phyloP scores from a whole-genome alignment of 2,888 invertebrate species.

The Agonopterix heracliana region DNA sequence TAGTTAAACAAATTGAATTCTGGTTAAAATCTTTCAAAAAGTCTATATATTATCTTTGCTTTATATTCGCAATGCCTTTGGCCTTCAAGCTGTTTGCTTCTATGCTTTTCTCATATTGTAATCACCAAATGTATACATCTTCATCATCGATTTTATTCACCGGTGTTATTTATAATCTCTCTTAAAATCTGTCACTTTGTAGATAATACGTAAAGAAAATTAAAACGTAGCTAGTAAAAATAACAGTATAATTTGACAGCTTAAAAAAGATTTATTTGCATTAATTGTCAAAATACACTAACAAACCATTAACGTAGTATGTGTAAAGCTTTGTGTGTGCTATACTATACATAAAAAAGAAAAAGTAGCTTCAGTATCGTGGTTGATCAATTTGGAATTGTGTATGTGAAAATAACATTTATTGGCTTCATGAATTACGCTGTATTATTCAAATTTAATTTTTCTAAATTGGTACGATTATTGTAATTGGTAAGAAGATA shows the following conservation, averaged over 20 bases:
- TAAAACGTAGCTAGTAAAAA: not conserved
- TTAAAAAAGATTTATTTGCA: slow-evolving; percentile 30
- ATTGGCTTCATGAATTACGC: slow-evolving; percentile 53
- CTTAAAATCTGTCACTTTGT: slow-evolving; percentile 1
- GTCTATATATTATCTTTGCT: slow-evolving; percentile 19
- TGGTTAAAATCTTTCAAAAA: not conserved
- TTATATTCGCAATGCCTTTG: slow-evolving; percentile 43
- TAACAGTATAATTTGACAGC: slow-evolving; percentile 2
- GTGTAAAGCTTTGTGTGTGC: slow-evolving; percentile 62
- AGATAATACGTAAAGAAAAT: not conserved
- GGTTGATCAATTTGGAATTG: slow-evolving; percentile 73
- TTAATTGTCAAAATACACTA: slow-evolving; percentile 65
- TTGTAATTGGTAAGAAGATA: not conserved
- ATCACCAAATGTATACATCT: slow-evolving; percentile 19
- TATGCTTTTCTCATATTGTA: slow-evolving; percentile 63
- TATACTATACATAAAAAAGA: slow-evolving; percentile 28
- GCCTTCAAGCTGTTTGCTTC: slow-evolving; percentile 55
- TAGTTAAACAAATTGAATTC: too few species aligned
- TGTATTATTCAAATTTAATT: slow-evolving; percentile 16
- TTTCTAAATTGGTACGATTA: slow-evolving; percentile 8
- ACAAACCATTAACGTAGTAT: slow-evolving; percentile 59
- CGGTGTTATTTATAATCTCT: not conserved
- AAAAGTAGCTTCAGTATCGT: slow-evolving; percentile 47
- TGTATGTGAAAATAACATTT: slow-evolving; percentile 46
- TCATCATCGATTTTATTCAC: slow-evolving; percentile 4